Evolutionary conservation across 2,888 invertebrate genomes (phyloP).

Genomic region (Drosophila borealis): DNA sequence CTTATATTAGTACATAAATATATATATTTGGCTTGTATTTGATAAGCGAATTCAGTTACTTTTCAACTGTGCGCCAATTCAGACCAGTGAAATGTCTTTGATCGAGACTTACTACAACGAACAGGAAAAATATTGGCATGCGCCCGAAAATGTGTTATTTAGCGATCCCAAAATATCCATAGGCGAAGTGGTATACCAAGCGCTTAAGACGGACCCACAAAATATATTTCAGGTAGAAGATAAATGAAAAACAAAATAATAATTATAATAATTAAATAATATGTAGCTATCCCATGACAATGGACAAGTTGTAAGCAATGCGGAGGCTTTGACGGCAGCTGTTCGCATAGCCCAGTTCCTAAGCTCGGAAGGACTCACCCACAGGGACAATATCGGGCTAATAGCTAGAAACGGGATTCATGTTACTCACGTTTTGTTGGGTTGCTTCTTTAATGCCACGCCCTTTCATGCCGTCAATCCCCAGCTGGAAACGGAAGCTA

Average conservation of each 20-base stretch:
- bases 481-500: constrained; percentile 31
- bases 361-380: constrained; percentile 38
- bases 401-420: constrained; percentile 51
- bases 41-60: constrained; percentile 16
- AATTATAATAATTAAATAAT: too few species aligned
- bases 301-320: constrained; percentile 42
- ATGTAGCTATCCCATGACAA: constrained; percentile 50
- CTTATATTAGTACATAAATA: neutral
- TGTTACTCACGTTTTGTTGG: constrained; percentile 57
- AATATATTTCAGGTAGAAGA: constrained; percentile 31
- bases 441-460: constrained; percentile 54
- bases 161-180: constrained; percentile 19
- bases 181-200: constrained; percentile 38
- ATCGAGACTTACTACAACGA: constrained; percentile 35
- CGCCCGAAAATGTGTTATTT: neutral
- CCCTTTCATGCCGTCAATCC: constrained; percentile 67
- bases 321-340: constrained; percentile 39
- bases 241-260: neutral
- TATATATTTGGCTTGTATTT: neutral
- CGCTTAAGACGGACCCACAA: constrained; percentile 28
- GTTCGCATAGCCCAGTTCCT: constrained; percentile 53
- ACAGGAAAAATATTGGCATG: constrained; percentile 28
- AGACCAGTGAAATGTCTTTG: constrained; percentile 28
- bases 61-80: neutral
- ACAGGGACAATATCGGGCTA: constrained; percentile 65